Base-by-base conservation (phyloP, 2,113 vertebrate species). In the Microcebus lehilahytsara region DNA sequence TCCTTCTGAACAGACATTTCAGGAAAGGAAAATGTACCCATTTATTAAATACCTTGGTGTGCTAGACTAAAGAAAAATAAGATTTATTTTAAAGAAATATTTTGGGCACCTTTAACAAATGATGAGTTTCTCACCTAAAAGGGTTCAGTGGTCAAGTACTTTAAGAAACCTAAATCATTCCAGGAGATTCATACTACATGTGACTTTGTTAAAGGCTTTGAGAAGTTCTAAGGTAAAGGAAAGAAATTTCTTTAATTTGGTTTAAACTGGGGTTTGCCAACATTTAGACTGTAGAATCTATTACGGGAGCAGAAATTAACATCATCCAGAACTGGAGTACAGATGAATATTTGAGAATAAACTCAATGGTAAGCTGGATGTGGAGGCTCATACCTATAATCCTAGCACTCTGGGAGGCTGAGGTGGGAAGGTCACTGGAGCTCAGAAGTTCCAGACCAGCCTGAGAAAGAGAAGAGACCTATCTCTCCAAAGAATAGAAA, bases 81-180 rank as follows among this genome's bases (percentile, higher is more conserved):
- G 51, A 56, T 75, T 84, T 60, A 79, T 93, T 78, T 77, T 79
- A 85, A 40, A 95, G n/a, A 46, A 87, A 92, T 62, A 86, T 56
- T 72, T 53, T 90, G 37, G 40, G 32, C 0, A 91, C 11, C 27
- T 69, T 95, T 40, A 89, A 84, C 51, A 94, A 74, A 89, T 0
- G 40, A 62, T 66, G 16, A n/a, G 27, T 37, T 85, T 79, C 93
- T 83, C 22, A 7, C 75, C 8, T 40, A 34, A 67, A 53, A 46
- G 32, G 46, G 12, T 37, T 83, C 69, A 71, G 71, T 85, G 6
- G 42, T 40, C 72, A 97, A 86, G 4, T 42, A 62, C 2, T 91
- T 83, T 78, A 34, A 84, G 42, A 96, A 96, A 89, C 3, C 1
- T 5, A 74, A 4, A 75, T 62, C 34, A 74, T 49, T 72, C 60